Evolutionary conservation across 1,140 invertebrate genomes (phyloP).

Genomic region (Acromyrmex heyeri): DNA sequence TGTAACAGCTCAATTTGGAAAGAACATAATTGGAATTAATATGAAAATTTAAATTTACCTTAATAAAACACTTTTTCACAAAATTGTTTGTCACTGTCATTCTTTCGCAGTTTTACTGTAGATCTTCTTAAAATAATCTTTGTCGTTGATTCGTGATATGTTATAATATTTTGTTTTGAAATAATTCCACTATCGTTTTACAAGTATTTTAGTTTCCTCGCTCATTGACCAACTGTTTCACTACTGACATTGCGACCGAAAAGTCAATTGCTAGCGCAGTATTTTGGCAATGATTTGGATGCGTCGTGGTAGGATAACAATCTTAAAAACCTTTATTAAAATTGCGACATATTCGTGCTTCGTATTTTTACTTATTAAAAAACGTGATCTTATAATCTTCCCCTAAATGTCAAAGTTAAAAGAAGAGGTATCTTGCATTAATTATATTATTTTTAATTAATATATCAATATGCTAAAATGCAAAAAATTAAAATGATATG

Average conservation of each 20-base stretch:
- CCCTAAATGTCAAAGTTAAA: constrained; percentile 16
- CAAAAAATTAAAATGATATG: constrained; percentile 4
- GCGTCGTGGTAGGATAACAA: neutral
- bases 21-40: neutral
- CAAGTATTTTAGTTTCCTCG: neutral
- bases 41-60: neutral
- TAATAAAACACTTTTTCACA: neutral
- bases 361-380: neutral
- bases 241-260: constrained; percentile 13
- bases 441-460: neutral
- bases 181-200: constrained; percentile 10
- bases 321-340: neutral
- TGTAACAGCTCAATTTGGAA: neutral
- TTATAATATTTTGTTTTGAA: neutral
- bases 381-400: constrained; percentile 19
- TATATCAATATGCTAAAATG: neutral
- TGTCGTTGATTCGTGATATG: neutral
- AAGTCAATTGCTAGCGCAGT: neutral
- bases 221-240: constrained; percentile 10
- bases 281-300: constrained; percentile 28
- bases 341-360: neutral
- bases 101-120: neutral
- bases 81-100: constrained; percentile 3
- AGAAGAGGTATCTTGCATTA: neutral
- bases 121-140: neutral